A percentile compares a stretch with the other conserved stretches of the same genome.
phyloP scores from a whole-genome alignment of 2,888 invertebrate species.

The Macrophya alboannulata region DNA sequence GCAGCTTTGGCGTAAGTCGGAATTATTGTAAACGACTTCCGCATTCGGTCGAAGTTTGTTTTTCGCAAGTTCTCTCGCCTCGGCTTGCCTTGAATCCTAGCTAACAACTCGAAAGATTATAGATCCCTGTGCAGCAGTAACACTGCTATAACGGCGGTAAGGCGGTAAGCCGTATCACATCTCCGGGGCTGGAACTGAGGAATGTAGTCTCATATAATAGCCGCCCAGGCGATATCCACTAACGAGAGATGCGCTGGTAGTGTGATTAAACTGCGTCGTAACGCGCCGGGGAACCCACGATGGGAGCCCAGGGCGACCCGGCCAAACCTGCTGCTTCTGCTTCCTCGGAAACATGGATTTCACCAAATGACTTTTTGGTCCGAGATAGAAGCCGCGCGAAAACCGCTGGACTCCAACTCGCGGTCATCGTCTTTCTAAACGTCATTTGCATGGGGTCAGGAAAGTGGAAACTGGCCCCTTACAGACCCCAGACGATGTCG shows the following conservation, averaged over 20 bases:
- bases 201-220: slow-evolving; percentile 77
- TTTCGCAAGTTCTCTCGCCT: not conserved
- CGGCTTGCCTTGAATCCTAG: not conserved
- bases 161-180: slow-evolving; percentile 57
- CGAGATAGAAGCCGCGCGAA: not conserved
- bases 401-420: slow-evolving; percentile 1
- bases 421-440: not conserved
- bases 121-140: slow-evolving; percentile 58
- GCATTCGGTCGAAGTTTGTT: not conserved
- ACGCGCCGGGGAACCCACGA: slow-evolving; percentile 75
- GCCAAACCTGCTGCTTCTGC: not conserved
- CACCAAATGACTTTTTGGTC: slow-evolving; percentile 34
- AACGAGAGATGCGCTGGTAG: slow-evolving; percentile 79
- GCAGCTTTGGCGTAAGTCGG: not conserved
- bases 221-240: slow-evolving; percentile 77
- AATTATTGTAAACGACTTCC: not conserved
- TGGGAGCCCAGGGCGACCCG: slow-evolving; percentile 62
- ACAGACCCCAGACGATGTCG: not conserved
- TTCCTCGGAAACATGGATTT: slow-evolving; percentile 32
- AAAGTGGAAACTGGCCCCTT: not conserved
- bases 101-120: slow-evolving; percentile 56
- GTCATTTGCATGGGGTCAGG: not conserved
- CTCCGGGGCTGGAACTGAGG: slow-evolving; percentile 63
- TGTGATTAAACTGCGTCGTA: slow-evolving; percentile 79
- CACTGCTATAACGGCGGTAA: slow-evolving; percentile 40